phyloP scores from a whole-genome alignment of 1,140 invertebrate genomes.

The honey bee (Apis mellifera) region Amel_HAv3.1 CM009933.2:12688001-12688500 shows the following conservation, averaged over 20 bases:
- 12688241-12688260: too few species aligned
- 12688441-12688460: constrained; percentile 1
- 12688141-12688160: not conserved
- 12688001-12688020: constrained; percentile 16
- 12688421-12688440: constrained; percentile 5
- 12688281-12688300: too few species aligned
- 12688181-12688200: not conserved
- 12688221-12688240: too few species aligned
- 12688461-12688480: constrained; percentile 18
- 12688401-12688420: constrained; percentile 17
- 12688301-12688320: too few species aligned
- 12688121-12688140: not conserved
- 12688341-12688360: too few species aligned
- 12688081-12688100: constrained; percentile 23
- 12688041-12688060: constrained; percentile 1
- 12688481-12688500: constrained; percentile 60
- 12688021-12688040: constrained; percentile 8
- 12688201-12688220: not conserved
- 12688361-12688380: too few species aligned
- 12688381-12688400: too few species aligned
- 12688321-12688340: too few species aligned
- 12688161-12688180: not conserved
- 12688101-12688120: not conserved
- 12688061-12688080: not conserved
- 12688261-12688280: too few species aligned